phyloP scores from a whole-genome alignment of 2,113 vertebrate species.

The Chloroceryle aenea region DNA sequence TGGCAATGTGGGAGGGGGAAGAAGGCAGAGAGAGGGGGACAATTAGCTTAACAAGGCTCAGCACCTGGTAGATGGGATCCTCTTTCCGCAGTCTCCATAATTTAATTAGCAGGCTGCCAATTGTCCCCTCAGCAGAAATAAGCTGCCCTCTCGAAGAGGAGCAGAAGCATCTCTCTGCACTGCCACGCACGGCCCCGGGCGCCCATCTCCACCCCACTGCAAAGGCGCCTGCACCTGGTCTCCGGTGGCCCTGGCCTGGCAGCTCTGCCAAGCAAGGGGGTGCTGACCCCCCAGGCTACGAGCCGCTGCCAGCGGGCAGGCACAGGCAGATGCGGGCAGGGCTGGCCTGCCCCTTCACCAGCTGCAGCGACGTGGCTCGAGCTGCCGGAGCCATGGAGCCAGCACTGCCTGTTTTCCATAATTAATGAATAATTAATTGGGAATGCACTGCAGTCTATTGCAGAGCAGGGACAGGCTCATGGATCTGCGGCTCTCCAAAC shows the following conservation, averaged over 20 bases:
- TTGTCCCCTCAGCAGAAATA: constrained; percentile 38
- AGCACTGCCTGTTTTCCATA: constrained; percentile 40
- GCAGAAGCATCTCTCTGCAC: neutral
- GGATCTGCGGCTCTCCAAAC: neutral
- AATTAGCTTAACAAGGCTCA: constrained; percentile 77
- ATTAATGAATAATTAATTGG: constrained; percentile 71
- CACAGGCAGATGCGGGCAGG: neutral
- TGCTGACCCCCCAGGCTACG: too few species aligned
- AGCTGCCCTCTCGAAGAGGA: neutral
- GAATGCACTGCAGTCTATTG: constrained; percentile 56
- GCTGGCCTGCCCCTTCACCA: neutral
- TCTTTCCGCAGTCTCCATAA: constrained; percentile 67
- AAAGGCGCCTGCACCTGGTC: neutral
- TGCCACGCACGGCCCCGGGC: fast-evolving
- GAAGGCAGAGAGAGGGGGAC: constrained; percentile 75
- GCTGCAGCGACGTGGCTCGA: neutral
- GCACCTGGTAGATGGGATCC: constrained; percentile 69
- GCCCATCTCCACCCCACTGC: neutral
- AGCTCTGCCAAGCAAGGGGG: neutral
- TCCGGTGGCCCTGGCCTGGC: fast-evolving
- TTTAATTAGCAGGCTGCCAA: constrained; percentile 72
- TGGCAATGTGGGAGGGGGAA: constrained; percentile 61
- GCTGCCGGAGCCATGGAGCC: neutral
- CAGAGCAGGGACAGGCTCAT: neutral
- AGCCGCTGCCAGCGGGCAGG: neutral